A percentile compares a stretch with the other conserved stretches of the same genome.
Evolutionary conservation across 2,888 invertebrate genomes (phyloP).

Genomic region (Netelia inedita): DNA sequence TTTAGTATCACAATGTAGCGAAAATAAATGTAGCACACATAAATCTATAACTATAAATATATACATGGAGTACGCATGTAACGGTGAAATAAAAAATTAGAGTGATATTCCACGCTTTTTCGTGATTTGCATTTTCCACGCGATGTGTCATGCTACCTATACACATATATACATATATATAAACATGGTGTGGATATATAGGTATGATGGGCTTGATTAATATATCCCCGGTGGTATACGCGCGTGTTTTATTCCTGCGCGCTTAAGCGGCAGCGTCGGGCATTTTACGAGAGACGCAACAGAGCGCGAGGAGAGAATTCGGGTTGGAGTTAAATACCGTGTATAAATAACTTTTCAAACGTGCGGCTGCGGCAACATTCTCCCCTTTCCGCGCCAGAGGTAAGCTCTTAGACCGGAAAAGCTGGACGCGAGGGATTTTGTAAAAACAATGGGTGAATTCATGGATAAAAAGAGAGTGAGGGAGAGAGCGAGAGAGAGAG

Average conservation of each 20-base stretch:
- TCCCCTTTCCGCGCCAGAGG: constrained; percentile 4
- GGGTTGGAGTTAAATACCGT: constrained; percentile 57
- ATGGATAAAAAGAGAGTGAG: constrained; percentile 36
- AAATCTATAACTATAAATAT: background rate
- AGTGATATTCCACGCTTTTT: constrained; percentile 29
- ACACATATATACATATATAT: background rate
- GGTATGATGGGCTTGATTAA: constrained; percentile 55
- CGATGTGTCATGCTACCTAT: constrained; percentile 11
- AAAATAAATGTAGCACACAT: constrained; percentile 9
- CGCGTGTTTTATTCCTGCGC: constrained; percentile 4
- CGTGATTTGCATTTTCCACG: constrained; percentile 59
- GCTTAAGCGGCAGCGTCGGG: constrained; percentile 31
- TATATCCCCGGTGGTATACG: constrained; percentile 38
- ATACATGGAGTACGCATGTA: background rate
- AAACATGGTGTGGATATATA: background rate
- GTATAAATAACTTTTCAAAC: constrained; percentile 66
- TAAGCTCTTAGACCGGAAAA: constrained; percentile 44
- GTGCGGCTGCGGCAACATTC: constrained; percentile 17
- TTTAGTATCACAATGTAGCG: background rate
- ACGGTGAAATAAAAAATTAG: constrained; percentile 13
- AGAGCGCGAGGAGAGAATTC: constrained; percentile 21
- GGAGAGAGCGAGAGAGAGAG: background rate
- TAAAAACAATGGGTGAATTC: constrained; percentile 65
- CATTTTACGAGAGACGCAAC: constrained; percentile 35
- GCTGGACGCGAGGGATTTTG: constrained; percentile 59